Evolutionary conservation across 1,140 invertebrate genomes (phyloP).

Genomic region (Planococcus citri): DNA sequence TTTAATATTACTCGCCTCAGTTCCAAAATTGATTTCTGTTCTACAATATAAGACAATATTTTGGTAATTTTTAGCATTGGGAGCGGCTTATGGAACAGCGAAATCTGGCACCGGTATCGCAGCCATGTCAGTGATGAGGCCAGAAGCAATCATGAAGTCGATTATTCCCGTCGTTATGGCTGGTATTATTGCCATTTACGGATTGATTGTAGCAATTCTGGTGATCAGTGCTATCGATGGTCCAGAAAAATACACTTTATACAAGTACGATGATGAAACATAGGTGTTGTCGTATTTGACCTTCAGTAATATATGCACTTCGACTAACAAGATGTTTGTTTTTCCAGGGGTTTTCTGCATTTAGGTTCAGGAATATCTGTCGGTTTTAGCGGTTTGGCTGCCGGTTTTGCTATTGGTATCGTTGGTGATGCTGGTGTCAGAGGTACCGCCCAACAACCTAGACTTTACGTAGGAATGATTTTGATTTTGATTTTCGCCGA

Average conservation of each 20-base stretch:
- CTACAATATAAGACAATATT: constrained; percentile 24
- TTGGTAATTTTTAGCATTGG: constrained; percentile 62
- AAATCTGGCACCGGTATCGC: constrained; percentile 99
- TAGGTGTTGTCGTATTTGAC: neutral
- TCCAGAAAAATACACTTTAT: constrained; percentile 56
- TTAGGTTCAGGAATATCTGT: constrained; percentile 93
- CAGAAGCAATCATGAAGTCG: constrained; percentile 99
- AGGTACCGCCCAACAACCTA: constrained; percentile 95
- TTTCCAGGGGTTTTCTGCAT: constrained; percentile 85
- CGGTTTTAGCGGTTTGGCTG: constrained; percentile 92
- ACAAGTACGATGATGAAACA: constrained; percentile 56
- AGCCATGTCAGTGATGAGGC: constrained; percentile 99
- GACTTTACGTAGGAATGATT: constrained; percentile 99
- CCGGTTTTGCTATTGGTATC: constrained; percentile 97
- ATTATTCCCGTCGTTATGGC: constrained; percentile 99
- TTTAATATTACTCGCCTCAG: too few relatives aligned
- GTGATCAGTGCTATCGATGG: constrained; percentile 70
- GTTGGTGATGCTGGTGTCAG: constrained; percentile 97
- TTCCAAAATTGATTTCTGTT: too few relatives aligned
- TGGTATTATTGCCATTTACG: constrained; percentile 99
- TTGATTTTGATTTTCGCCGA: constrained; percentile 99
- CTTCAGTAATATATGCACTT: neutral
- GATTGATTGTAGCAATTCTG: constrained; percentile 94
- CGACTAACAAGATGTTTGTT: constrained; percentile 24
- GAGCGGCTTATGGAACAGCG: constrained; percentile 98